Percentiles rank a stretch among this genome's conserved stretches.
Conservation (phyloP, 2,888 invertebrate species). For the Ametastegia equiseti region DNA sequence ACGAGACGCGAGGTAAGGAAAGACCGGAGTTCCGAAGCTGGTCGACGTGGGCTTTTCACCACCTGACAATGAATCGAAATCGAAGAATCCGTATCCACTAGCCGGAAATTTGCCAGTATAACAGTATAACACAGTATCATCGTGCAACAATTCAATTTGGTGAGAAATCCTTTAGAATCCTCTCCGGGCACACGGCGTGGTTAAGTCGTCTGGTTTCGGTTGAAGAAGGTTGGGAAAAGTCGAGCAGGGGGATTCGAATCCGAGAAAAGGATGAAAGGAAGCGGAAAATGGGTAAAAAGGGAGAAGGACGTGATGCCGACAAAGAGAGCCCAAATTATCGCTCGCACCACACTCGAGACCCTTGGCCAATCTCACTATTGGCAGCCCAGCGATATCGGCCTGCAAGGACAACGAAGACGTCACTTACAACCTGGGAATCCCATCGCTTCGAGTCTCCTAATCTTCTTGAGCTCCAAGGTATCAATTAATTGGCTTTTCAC, state of each 20-base stretch:
- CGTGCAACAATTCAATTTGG: conserved; percentile 40
- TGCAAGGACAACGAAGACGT: conserved; percentile 9
- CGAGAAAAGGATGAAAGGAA: conserved; percentile 16
- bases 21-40: not conserved
- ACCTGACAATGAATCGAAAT: not conserved
- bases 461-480: not conserved
- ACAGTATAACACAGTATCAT: conserved; percentile 14
- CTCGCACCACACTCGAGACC: conserved; percentile 35
- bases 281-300: not conserved
- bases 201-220: not conserved
- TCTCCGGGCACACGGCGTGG: not conserved
- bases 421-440: conserved; percentile 3
- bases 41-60: not conserved
- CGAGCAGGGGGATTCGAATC: conserved; percentile 1
- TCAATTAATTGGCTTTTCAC: conserved; percentile 21
- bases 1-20: not conserved
- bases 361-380: conserved; percentile 26
- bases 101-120: conserved; percentile 22
- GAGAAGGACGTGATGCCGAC: conserved; percentile 4
- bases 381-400: not conserved
- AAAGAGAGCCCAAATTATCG: conserved; percentile 34
- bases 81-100: not conserved
- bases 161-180: conserved; percentile 42
- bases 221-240: not conserved
- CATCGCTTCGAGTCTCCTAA: not conserved